Evolutionary conservation across 2,797 vertebrate species (phyloP).

Genomic region (Neosalanx taihuensis): DNA sequence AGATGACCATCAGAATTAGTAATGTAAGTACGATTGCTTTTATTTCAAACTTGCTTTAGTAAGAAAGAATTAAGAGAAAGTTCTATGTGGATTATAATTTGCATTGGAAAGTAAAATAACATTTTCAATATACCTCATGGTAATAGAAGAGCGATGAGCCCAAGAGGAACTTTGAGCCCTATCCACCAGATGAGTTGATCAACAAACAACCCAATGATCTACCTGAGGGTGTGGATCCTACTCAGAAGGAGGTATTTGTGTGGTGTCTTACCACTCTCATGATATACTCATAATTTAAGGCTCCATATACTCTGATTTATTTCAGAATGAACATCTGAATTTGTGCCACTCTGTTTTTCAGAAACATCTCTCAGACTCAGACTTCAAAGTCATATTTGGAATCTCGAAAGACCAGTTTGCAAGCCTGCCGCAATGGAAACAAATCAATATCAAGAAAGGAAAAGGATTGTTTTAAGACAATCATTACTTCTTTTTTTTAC

Average conservation of each 20-base stretch:
- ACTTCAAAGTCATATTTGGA: constrained; percentile 77
- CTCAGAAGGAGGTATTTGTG: constrained; percentile 78
- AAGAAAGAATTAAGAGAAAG: no score
- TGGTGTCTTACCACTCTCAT: not conserved
- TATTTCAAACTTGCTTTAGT: constrained; percentile 7
- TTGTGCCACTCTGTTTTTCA: constrained; percentile 46
- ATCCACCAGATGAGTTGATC: constrained; percentile 70
- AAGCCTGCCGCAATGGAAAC: constrained; percentile 80
- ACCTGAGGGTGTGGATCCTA: constrained; percentile 78
- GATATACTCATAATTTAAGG: not conserved
- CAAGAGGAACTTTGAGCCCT: constrained; percentile 41
- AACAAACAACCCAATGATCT: constrained; percentile 72
- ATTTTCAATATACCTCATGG: constrained; percentile 44
- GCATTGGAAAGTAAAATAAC: not conserved
- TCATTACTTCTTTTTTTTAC: not conserved
- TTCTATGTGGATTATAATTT: not conserved
- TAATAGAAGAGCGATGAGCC: constrained; percentile 49
- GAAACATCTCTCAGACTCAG: constrained; percentile 80
- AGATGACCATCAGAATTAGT: constrained; percentile 56
- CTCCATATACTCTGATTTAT: no score
- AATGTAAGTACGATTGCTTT: constrained; percentile 57
- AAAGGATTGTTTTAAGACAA: constrained; percentile 78
- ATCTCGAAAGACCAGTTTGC: constrained; percentile 75
- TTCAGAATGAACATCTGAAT: not conserved
- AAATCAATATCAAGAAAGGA: constrained; percentile 81